Evolutionary conservation across 1,140 invertebrate genomes (phyloP).

Genomic region (Bombyx mandarina): DNA sequence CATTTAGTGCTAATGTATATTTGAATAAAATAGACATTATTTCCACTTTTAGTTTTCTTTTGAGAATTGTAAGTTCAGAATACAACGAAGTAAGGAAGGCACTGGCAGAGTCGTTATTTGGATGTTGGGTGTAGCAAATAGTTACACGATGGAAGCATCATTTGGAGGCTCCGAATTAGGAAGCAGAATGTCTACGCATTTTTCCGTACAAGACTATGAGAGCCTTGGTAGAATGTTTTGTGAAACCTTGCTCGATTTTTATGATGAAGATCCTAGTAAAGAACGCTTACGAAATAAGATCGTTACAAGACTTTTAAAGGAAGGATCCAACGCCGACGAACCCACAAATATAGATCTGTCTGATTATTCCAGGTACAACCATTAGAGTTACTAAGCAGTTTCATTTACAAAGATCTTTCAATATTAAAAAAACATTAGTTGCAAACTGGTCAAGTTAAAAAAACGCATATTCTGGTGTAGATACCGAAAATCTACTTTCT

Average conservation of each 20-base stretch:
- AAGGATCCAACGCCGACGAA: constrained; percentile 89
- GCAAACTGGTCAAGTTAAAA: too few relatives aligned
- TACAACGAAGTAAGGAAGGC: constrained; percentile 93
- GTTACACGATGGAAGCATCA: constrained; percentile 95
- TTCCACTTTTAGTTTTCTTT: constrained; percentile 86
- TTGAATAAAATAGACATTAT: neutral
- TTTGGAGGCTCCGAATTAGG: constrained; percentile 90
- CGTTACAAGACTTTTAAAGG: constrained; percentile 81
- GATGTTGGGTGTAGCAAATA: constrained; percentile 94
- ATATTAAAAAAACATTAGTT: too few relatives aligned
- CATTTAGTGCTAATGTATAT: neutral
- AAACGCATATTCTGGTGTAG: too few relatives aligned
- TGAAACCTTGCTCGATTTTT: constrained; percentile 92
- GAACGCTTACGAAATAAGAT: constrained; percentile 85
- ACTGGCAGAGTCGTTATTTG: constrained; percentile 94
- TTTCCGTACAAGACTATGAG: constrained; percentile 80
- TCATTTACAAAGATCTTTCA: neutral
- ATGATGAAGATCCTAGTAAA: constrained; percentile 89
- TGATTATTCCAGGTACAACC: constrained; percentile 84
- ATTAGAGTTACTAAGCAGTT: neutral
- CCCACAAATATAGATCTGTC: constrained; percentile 87
- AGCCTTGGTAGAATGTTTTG: constrained; percentile 89
- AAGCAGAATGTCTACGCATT: constrained; percentile 88
- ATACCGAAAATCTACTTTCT: too few relatives aligned
- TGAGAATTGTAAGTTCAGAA: constrained; percentile 93